Evolutionary conservation across 2,888 invertebrate genomes (phyloP).

Genomic region (Aleiodes testaceus): DNA sequence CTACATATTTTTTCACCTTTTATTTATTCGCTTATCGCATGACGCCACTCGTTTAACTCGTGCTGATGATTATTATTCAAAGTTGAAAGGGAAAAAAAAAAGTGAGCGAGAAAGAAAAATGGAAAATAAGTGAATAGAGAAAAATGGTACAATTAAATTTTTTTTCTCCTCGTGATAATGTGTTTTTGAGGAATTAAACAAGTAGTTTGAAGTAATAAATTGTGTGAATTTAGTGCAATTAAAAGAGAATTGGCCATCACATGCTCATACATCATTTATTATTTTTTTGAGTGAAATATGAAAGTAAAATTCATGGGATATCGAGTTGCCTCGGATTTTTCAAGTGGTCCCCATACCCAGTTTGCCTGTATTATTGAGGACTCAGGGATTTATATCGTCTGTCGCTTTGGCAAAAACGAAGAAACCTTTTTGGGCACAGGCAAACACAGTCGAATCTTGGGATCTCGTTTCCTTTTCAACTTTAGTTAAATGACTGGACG

Average conservation of each 20-base stretch:
- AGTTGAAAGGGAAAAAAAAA: neutral
- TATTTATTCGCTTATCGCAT: conserved; percentile 42
- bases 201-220: neutral
- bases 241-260: neutral
- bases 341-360: neutral
- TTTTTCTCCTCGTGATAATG: too few relatives aligned
- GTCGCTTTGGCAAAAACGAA: neutral
- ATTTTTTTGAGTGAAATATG: too few relatives aligned
- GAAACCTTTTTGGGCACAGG: conserved; percentile 24
- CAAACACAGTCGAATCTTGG: conserved; percentile 28
- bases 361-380: too few relatives aligned
- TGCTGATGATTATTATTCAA: conserved; percentile 36
- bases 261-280: too few relatives aligned
- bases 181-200: neutral
- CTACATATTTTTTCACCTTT: conserved; percentile 22
- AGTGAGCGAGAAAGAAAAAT: neutral
- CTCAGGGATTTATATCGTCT: too few relatives aligned
- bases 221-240: neutral
- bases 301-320: too few relatives aligned
- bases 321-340: neutral
- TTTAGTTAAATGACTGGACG: conserved; percentile 5
- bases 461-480: conserved; percentile 31
- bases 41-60: conserved; percentile 29
- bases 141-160: neutral
- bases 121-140: neutral